A percentile compares a stretch with the other conserved stretches of the same genome.
Evolutionary conservation across 2,113 vertebrate genomes (phyloP).

Genomic region (Catharus minimus): DNA sequence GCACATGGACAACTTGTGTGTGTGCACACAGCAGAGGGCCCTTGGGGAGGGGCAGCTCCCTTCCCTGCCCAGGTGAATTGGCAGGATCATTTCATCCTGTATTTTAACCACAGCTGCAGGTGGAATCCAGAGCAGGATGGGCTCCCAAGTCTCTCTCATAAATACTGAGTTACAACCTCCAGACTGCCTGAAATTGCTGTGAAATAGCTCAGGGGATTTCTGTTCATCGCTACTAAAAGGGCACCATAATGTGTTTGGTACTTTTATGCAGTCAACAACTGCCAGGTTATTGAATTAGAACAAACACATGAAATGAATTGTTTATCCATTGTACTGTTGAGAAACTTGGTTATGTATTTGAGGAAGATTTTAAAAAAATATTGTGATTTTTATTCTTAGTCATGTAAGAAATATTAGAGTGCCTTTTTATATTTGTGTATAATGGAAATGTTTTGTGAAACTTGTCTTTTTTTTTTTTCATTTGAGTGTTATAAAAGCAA

Average conservation of each 20-base stretch:
- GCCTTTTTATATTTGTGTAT: constrained; percentile 84
- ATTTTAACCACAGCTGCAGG: constrained; percentile 53
- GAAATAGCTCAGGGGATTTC: constrained; percentile 83
- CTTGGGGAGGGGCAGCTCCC: neutral
- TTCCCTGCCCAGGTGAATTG: neutral
- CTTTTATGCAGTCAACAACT: constrained; percentile 69
- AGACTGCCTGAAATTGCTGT: constrained; percentile 74
- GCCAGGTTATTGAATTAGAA: constrained; percentile 58
- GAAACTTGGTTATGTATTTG: constrained; percentile 68
- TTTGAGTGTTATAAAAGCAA: constrained; percentile 79
- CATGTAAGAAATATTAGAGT: constrained; percentile 77
- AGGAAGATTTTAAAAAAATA: constrained; percentile 44
- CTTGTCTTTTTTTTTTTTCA: constrained; percentile 45
- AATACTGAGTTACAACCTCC: constrained; percentile 53
- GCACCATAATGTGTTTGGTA: constrained; percentile 75
- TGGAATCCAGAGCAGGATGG: constrained; percentile 35
- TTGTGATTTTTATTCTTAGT: constrained; percentile 67
- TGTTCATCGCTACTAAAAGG: constrained; percentile 78
- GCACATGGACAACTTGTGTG: neutral
- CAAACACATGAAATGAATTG: constrained; percentile 62
- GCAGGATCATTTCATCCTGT: constrained; percentile 1
- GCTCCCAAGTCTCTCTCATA: constrained; percentile 40
- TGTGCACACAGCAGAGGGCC: neutral
- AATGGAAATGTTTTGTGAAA: constrained; percentile 75
- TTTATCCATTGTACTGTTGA: constrained; percentile 79